Base-by-base conservation (phyloP, 2,888 invertebrate genomes). In the Stenotaenia linearis region DNA sequence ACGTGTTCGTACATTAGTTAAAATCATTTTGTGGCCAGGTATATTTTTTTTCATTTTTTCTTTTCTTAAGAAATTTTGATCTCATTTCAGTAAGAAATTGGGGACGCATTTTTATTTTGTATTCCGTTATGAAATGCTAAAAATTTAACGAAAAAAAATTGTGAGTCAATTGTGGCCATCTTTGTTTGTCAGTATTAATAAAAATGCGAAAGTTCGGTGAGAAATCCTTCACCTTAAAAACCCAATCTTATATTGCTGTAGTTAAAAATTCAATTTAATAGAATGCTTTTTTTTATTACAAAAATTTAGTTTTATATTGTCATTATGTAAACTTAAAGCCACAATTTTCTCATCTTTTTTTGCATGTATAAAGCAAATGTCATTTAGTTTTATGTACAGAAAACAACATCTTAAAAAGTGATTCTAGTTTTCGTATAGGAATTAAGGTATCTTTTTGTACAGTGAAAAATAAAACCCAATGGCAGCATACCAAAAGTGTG, bases 311-410 rank as follows among this genome's bases (percentile, higher is more conserved):
- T 56, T 56, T 56, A n/a, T 56, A 23, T 56, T 56, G 18, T 56
- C 21, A 56, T 23, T 21, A 10, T 37, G 37, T 37, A 37, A 37
- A 56, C 6, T n/a, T 56, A 15, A 50, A 56, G 56, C 56, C 56
- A 56, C 56, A 56, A 56, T 56, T 56, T 56, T 56, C 56, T 56
- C 56, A 37, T 37, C 37, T 32, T 45, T 56, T 56, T 56, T 56
- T 56, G 56, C 56, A 23, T 56, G 56, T 56, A 56, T 56, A 56
- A 56, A 56, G 56, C 56, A 56, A 56, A 56, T 56, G 56, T 56
- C 56, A 56, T 56, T 56, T 56, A 56, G 56, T 56, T 56, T 56
- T 56, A 56, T 56, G 56, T 56, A 56, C 56, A 56, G 56, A n/a
- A 56, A 56, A 37, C 37, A 56, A 56, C 56, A 56, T 56, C 56